Base-by-base conservation (phyloP, 1,140 invertebrate species). In the Ceratina australensis region DNA sequence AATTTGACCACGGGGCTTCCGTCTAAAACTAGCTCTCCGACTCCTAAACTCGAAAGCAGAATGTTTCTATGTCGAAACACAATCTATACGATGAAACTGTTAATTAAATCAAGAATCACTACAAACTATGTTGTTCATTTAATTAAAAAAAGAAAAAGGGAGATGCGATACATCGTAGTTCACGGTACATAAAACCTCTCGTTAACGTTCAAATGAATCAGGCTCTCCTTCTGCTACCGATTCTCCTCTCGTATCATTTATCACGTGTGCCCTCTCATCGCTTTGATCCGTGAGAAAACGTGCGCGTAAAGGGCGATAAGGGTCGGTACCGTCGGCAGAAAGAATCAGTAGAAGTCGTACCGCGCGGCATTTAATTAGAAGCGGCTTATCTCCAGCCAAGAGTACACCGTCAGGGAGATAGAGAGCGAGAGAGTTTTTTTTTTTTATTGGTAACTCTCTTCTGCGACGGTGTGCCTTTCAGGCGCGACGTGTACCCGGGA, bases 291-390 rank as follows among this genome's bases (percentile, higher is more conserved):
- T 5, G 68, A 18, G 22, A 47, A 59, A 71, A 59, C 16, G 4
- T 20, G 54, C 1, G 28, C 20, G 22, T n/a, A 42, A 42, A 54
- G 50, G n/a, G n/a, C 28, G 60, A 16, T 13, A 56, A 63, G 20
- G 33, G 20, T 7, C 3, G n/a, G n/a, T n/a, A n/a, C n/a, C n/a
- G n/a, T n/a, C n/a, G 47, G 26, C 26, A 47, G 57, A 59, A 28
- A 65, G 75, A 72, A 60, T 66, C 57, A 52, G 66, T 61, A 20
- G 59, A 65, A 54, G 69, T 68, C 63, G n/a, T 63, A 10, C 49
- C 67, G 78, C 49, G 61, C 66, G 78, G 76, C 83, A 85, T 87
- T 87, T 87, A 87, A 87, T 87, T 87, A 87, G 79, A 78, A 61
- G 33, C 72, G 54, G 79, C 72, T 82, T 86, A 86, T 83, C 83